Percentiles rank a stretch among this genome's conserved stretches.
Evolutionary conservation across 2,888 invertebrate species (phyloP).

Genomic region (Dicranocentrus wangi): DNA sequence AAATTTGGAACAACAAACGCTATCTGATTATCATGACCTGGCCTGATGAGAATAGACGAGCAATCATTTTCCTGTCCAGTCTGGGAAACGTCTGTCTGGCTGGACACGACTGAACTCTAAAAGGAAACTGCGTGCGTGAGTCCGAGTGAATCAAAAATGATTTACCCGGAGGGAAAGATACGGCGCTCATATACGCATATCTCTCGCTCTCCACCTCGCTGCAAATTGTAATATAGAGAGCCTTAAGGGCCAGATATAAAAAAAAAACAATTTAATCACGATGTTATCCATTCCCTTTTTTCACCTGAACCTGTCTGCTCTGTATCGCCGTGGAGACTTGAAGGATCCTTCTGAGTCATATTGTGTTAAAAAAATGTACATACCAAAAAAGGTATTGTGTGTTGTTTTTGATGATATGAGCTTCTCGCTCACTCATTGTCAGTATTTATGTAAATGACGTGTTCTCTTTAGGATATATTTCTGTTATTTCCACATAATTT

Average conservation of each 20-base stretch:
- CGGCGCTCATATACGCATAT: neutral
- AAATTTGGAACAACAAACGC: neutral
- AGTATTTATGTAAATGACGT: slow-evolving; percentile 12
- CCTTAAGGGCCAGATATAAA: neutral
- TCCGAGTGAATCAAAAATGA: neutral
- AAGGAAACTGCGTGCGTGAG: neutral
- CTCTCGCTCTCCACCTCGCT: neutral
- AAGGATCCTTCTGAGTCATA: neutral
- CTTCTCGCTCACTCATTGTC: no score
- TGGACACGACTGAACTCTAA: slow-evolving; percentile 15
- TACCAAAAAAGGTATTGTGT: neutral
- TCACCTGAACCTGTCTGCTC: neutral
- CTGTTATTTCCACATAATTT: neutral
- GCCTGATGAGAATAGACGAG: neutral
- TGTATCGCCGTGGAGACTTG: slow-evolving; percentile 7
- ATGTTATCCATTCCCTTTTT: slow-evolving; percentile 5
- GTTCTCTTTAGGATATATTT: neutral
- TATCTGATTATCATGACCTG: neutral
- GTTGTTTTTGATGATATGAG: neutral
- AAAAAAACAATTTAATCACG: neutral
- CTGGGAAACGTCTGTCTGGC: slow-evolving; percentile 2
- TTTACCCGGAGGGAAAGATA: neutral
- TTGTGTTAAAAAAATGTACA: neutral
- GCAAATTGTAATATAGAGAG: neutral
- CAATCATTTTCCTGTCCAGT: neutral